Evolutionary conservation across 2,113 vertebrate genomes (phyloP), one percentile per base, ranked within the genome.

Genomic region (Lasiurus cinereus): DNA sequence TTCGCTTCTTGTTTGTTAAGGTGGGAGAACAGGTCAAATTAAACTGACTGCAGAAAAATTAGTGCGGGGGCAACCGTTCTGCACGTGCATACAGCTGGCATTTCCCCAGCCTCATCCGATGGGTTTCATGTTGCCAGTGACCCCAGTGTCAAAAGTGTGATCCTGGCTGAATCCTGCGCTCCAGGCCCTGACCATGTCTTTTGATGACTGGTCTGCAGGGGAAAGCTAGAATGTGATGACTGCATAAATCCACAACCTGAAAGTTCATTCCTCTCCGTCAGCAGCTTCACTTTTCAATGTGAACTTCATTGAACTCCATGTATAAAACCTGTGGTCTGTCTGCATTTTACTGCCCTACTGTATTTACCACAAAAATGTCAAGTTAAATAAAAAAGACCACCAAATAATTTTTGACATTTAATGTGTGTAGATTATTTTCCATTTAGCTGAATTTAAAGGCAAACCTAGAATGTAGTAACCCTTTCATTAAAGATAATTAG

Each of bases 401-500:
- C 2, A 8, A 24, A 64, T 22, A 52, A 43, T 69, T 56, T 70
- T 91, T 83, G 50, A 16, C 29, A 50, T 16, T 39, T 83, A 52
- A 43, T 73, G 18, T 76, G 5, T 64, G 2, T 56, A 66, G 46
- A 31, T 89, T n/a, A 31, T 39, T 74, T 76, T 62, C 54, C 9
- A 89, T 76, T 70, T 70, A 87, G 50, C 72, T 12, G n/a, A 43
- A 24, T 93, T 64, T 77, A 33, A 93, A 86, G 54, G 39, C 27
- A 88, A 88, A 73, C 12, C 10, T 79, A 0, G 29, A 78, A 70
- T 8, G 13, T 36, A 48, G 39, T 73, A 54, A 90, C 14, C 2
- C 67, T 94, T 88, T 93, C 24, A 46, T 84, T 90, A 82, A 94
- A 84, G 29, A 77, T 93, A 92, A 54, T n/a, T 43, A 1, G 18